These are phyloP conservation scores for Lophochroa leadbeateri DNA, from an alignment of 2,113 vertebrate species.

Conservation along the genomic window DNA sequence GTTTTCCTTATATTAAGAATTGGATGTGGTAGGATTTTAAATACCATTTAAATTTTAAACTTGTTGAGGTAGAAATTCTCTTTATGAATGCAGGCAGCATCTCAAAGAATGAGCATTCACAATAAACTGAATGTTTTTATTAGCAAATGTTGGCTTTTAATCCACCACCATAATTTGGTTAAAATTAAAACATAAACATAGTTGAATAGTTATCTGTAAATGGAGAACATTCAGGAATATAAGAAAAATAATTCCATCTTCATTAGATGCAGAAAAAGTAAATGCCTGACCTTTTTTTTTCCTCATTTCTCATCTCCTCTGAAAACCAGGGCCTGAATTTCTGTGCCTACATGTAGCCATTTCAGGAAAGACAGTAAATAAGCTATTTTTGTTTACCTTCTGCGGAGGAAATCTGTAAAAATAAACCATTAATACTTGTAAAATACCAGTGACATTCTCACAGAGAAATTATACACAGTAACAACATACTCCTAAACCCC, in stretches of 20 bases:
- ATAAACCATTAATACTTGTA: not conserved
- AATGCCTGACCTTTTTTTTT: not conserved
- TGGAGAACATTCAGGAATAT: not conserved
- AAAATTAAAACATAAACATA: not conserved
- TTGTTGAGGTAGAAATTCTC: not conserved
- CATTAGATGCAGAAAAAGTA: not conserved
- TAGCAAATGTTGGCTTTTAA: not conserved
- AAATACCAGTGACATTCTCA: not conserved
- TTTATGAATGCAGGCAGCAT: not conserved
- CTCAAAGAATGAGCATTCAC: not conserved
- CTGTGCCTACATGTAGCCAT: not conserved
- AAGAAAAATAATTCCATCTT: not conserved
- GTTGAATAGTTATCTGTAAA: not conserved
- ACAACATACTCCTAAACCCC: not conserved
- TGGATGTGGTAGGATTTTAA: not conserved
- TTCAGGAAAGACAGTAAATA: not conserved
- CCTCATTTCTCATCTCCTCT: not conserved
- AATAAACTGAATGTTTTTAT: not conserved
- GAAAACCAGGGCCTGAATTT: not conserved
- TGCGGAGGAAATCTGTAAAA: not conserved
- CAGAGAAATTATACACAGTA: not conserved
- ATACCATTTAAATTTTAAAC: not conserved
- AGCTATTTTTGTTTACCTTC: not conserved
- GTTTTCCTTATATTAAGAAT: not conserved
- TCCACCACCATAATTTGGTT: not conserved